Conservation (phyloP, 2,797 vertebrate species). For the Falco biarmicus region DNA sequence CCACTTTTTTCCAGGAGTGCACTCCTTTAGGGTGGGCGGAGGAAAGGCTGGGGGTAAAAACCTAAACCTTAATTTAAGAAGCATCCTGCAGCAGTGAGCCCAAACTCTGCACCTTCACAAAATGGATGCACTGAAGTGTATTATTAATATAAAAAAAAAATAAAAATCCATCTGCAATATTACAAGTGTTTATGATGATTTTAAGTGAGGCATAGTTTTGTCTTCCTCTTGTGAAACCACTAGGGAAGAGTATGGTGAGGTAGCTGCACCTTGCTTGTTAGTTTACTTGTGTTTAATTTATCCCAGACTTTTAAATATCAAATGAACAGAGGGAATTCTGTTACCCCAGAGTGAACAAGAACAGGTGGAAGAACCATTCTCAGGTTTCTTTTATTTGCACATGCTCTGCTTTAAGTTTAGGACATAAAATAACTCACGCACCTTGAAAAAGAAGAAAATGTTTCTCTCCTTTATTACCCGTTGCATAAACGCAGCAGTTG, state of each 20-base stretch:
- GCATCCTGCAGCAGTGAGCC: accelerated
- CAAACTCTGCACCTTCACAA: not conserved
- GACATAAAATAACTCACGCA: not conserved
- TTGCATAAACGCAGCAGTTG: not conserved
- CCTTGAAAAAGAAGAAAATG: not conserved
- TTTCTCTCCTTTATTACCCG: not conserved
- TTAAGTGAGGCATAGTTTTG: not conserved
- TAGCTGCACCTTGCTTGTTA: not conserved
- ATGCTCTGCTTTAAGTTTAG: not conserved
- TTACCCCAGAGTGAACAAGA: not conserved
- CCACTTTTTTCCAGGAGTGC: not conserved
- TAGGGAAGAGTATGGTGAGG: not conserved
- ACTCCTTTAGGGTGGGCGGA: not conserved
- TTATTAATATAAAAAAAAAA: not conserved
- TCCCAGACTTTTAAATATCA: not conserved
- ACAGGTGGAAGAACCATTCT: not conserved
- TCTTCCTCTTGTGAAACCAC: not conserved
- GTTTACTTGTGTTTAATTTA: not conserved
- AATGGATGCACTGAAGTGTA: not conserved
- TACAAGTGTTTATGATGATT: not conserved
- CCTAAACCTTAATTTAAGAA: not conserved
- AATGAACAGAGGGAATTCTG: not conserved
- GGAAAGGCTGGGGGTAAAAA: not conserved
- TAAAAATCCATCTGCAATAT: not conserved
- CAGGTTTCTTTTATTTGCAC: not conserved